Evolutionary conservation across 53 echinoderm and acorn worm genomes (phyloP), one percentile per base, ranked within the genome.

Genomic region (Echinarachnius parma): DNA sequence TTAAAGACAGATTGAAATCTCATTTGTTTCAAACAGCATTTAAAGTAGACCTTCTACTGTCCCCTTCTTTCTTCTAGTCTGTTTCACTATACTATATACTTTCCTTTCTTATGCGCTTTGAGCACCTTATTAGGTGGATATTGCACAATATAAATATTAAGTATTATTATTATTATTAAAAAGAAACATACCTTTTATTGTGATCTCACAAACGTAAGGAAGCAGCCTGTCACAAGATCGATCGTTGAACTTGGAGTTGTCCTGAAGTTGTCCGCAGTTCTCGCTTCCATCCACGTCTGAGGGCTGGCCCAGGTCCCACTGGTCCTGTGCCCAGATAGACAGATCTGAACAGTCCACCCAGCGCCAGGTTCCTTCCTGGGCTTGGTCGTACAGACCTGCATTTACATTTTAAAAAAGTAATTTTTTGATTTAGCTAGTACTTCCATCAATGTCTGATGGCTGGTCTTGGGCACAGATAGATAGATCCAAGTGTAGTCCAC

Each of bases 341-440:
- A 61, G 61, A 25, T 66, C 54, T 8, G 85, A 79, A 52, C 93
- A 93, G 58, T 93, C 93, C 2, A 79, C 70, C 93, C 93, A 93
- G 24, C 86, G 74, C 66, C 79, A 93, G 1, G 53, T 64, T 18
- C 89, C 89, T 68, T 93, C 93, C 39, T 82, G 31, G 3, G 79
- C 82, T 9, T 29, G 75, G 68, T 93, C 93, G 48, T 79, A 88
- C 39, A 89, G 61, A 45, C 93, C 93, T 93, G 48, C n/a, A n/a
- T n/a, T n/a, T n/a, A n/a, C n/a, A n/a, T n/a, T 45, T 16, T 45
- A 45, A n/a, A n/a, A n/a, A n/a, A n/a, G n/a, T n/a, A n/a, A n/a
- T n/a, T n/a, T n/a, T n/a, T n/a, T n/a, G n/a, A n/a, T n/a, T n/a
- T n/a, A n/a, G n/a, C 7, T 39, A 13, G 39, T 39, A 39, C 39